Evolutionary conservation across 2,888 invertebrate genomes (phyloP), one percentile per base, ranked within the genome.

Genomic region (Drosophila anceps): DNA sequence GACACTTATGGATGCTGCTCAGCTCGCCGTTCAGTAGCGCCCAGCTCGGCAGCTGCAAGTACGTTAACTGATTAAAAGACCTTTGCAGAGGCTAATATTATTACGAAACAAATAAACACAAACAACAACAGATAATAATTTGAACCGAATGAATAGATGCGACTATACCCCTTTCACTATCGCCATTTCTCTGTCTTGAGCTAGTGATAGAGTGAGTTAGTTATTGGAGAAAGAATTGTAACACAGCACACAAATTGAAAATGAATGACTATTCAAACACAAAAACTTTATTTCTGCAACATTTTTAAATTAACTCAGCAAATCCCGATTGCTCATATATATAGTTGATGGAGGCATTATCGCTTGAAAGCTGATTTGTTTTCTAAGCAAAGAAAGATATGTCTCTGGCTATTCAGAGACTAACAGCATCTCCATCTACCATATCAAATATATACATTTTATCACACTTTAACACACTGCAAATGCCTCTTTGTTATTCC

Each of bases 1-100:
- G 66, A 41, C 91, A 91, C 12, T 83, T 80, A 2, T 76, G 65
- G 55, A 91, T 84, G 41, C 51, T 63, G 8, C 67, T 79, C 24
- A 63, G 31, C 39, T 91, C 91, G 8, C 76, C 79, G 1, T 48
- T 12, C 20, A 90, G 27, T 39, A 76, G 24, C 1, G 67, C 65
- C 12, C 37, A 69, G 15, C 58, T 39, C 9, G 51, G 60, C 13
- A 58, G 43, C 88, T 80, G 67, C 27, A 58, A 53, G 7, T 9
- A 15, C 24, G 20, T 9, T 27, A 6, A 41, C 44, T 46, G 33
- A 51, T 44, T 39, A 33, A 4, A 7, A 39, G 13, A 37, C 15
- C 18, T 31, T 18, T 18, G 33, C 27, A 20, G 12, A 48, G 15
- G 9, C 9, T 10, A 7, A 18, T 48, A 12, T 10, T 5, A 29